Conservation (phyloP, 2,113 vertebrate genomes). For the Delphinus delphis region DNA sequence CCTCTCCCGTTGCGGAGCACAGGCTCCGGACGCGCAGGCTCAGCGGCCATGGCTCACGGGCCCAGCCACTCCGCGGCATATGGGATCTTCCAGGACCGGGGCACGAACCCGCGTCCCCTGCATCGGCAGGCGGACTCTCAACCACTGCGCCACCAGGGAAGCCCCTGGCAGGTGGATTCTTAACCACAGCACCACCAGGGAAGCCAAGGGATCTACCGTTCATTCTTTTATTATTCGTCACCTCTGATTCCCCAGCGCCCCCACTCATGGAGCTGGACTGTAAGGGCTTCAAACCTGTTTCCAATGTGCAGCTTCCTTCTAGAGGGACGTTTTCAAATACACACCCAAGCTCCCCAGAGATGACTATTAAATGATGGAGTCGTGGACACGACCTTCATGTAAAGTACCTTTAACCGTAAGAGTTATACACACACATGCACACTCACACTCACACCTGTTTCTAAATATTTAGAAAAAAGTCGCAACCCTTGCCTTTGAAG, state of each 20-base stretch:
- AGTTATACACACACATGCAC: neutral
- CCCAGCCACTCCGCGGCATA: too few relatives aligned
- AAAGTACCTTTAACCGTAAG: neutral
- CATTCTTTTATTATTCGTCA: neutral
- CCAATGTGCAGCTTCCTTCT: neutral
- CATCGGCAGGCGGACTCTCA: too few relatives aligned
- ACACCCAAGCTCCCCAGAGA: neutral
- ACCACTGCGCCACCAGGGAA: too few relatives aligned
- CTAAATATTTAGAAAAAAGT: neutral
- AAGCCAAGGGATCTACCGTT: neutral
- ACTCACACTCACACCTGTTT: neutral
- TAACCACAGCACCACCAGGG: too few relatives aligned
- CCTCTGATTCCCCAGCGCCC: neutral
- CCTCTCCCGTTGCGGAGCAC: too few relatives aligned
- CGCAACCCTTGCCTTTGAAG: neutral
- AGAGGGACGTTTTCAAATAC: neutral
- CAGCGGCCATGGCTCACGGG: too few relatives aligned
- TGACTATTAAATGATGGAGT: neutral
- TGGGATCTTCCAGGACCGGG: too few relatives aligned
- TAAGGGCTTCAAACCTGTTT: neutral
- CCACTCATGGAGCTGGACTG: too few relatives aligned
- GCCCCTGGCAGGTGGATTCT: too few relatives aligned
- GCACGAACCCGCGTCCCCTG: too few relatives aligned
- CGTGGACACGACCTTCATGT: accelerated
- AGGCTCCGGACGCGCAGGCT: too few relatives aligned